These are phyloP conservation scores for Sympetrum striolatum DNA, from an alignment of 2,888 invertebrate genomes.

Conservation along the genomic window DNA sequence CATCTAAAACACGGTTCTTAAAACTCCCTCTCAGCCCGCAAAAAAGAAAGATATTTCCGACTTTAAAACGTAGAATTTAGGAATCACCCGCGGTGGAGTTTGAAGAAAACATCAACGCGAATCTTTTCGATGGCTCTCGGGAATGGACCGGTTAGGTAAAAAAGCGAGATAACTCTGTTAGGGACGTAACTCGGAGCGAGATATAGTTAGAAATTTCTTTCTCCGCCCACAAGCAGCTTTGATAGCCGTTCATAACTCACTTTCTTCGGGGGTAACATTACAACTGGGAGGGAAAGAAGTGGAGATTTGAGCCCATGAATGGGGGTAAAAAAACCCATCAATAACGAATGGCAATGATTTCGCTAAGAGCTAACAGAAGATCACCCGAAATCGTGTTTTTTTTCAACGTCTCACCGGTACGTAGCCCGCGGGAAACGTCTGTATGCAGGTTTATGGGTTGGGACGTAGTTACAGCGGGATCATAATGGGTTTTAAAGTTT, in stretches of 20 bases:
- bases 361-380: not conserved
- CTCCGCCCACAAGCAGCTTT: not conserved
- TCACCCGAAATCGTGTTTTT: not conserved
- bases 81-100: slow-evolving; percentile 4
- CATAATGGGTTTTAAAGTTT: not conserved
- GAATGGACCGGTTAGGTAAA: not conserved
- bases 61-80: not conserved
- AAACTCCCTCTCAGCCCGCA: not conserved
- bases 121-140: not conserved
- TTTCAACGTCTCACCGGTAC: not conserved
- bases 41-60: not conserved
- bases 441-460: not conserved
- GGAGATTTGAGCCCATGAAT: not conserved
- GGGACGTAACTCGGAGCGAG: not conserved
- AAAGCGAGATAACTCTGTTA: not conserved
- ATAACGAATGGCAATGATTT: slow-evolving; percentile 7
- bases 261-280: slow-evolving; percentile 2
- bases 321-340: not conserved
- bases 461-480: not conserved
- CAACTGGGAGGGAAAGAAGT: not conserved
- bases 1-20: not conserved
- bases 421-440: not conserved
- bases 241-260: slow-evolving; percentile 37
- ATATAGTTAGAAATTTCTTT: not conserved
- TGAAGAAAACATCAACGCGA: slow-evolving; percentile 4